Evolutionary conservation across 2,888 invertebrate genomes (phyloP), one percentile per base, ranked within the genome.

Genomic region (Trileptium ribeirensis): DNA sequence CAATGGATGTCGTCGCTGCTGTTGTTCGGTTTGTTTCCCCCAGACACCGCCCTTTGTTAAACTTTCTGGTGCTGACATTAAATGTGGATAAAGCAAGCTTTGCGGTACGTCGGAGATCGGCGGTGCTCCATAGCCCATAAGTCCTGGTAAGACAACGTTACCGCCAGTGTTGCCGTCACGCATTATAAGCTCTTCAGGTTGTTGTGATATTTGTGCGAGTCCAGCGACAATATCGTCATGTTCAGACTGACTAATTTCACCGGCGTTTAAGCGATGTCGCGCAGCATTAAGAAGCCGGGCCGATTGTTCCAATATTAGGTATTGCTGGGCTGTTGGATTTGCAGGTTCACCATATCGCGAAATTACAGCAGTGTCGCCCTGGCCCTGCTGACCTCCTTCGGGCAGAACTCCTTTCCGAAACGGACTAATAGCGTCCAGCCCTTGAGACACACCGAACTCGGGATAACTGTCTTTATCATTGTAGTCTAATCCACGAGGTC

Each of bases 261-360:
- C 77, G n/a, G 36, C 38, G 8, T 34, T 36, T 15, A 75, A 36
- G 2, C 77, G 36, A 39, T 75, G 77, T 8, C 77, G 77, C 8
- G 77, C 77, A n/a, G 77, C 77, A 36, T 75, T 75, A n/a, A 75
- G 77, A 29, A 75, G n/a, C 36, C 38, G n/a, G 3, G 38, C 2
- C n/a, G 36, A 39, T 36, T 75, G 77, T n/a, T 75, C 77, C 8
- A 51, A 24, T 8, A 51, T 24, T 15, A 51, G 24, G 8, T 51
- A 24, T 51, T 51, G 51, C 24, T 51, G 51, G 8, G 51, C 51
- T 8, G 8, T 51, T 51, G 51, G 8, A 24, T 51, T 51, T 8
- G 8, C 51, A n/a, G 88, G 88, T 1, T 87, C 81, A 1, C 87
- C 87, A 79, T 86, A 86, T 38, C 86, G 84, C 81, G 88, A 87